Base-by-base conservation (phyloP, 2,797 vertebrate species). In the Adrianichthys oophorus region DNA sequence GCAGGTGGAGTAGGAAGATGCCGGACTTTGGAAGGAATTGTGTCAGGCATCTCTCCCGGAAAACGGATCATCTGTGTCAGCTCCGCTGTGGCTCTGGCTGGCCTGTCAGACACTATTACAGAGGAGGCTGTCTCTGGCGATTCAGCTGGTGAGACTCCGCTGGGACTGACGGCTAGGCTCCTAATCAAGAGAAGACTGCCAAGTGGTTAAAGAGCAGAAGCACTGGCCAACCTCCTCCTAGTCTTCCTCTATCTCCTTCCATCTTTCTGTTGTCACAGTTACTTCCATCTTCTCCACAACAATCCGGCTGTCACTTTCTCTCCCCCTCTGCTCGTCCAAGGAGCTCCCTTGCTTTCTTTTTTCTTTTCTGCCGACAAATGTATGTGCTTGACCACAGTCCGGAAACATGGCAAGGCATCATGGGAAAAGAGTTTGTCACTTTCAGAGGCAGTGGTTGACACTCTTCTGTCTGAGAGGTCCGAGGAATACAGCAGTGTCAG, bases 21-120 rank as follows among this genome's bases (percentile, higher is more conserved):
- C 46, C 10, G 68, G 49, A 58, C 71, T 64, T 19, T 29, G 54
- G 54, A 59, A 59, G 74, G 76, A 77, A 76, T 75, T 60, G 79
- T 73, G 68, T 69, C 42, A 42, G 62, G 56, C 48, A 37, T 78
- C 63, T 79, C 72, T 80, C 62, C 83, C 80, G 73, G 52, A 85
- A 86, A 87, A 74, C 60, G 62, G 70, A 85, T 82, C 87, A 81
- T 88, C 82, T 85, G 87, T 87, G 89, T 90, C 88, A 86, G 87
- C 82, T 87, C 84, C 83, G 67, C 75, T 52, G 72, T 62, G 72
- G 76, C 83, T 84, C 65, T 64, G 84, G 83, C 85, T 78, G 72
- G 80, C 85, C 87, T 90, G 91, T 90, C 90, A 91, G 90, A 89
- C 86, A 83, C 78, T 71, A 89, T 91, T 90, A 91, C 86, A 69